Base-by-base conservation (phyloP, 2,888 invertebrate genomes). In the Electrophaes corylata region DNA sequence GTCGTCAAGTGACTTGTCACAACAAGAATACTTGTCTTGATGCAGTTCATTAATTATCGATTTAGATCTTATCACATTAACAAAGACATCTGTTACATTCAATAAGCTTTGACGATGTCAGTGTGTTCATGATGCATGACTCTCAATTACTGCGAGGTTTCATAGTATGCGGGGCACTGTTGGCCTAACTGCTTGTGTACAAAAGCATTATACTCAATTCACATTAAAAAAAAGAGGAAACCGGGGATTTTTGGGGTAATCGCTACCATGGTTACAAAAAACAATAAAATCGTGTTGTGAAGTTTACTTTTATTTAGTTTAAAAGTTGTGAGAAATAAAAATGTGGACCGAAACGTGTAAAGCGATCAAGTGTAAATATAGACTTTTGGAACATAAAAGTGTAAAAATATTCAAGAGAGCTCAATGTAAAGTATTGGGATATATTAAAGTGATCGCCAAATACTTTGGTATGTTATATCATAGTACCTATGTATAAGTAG, bases 381-480 rank as follows among this genome's bases (percentile, higher is more conserved):
- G 72, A 54, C 60, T 70, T 57, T 67, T 81, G 40, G 70, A 73
- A 57, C 58, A 67, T n/a, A 71, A 64, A 20, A 65, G 63, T 56
- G 64, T 65, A n/a, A 69, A 66, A 50, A 62, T 73, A 48, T 67
- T 62, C 51, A 70, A 69, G 66, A 55, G 64, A 47, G 63, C 73
- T 11, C 73, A 76, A 67, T 69, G 72, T 54, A 81, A 68, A 60
- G 54, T 76, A 49, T 60, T 80, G 58, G 70, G 69, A 48, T 78
- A 66, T 57, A 62, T 78, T 14, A 79, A 74, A 68, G 60, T 70
- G 57, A 60, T 82, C 50, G 52, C 79, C 43, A 71, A 82, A 14
- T 86, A 77, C 74, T 84, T 88, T 62, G 88, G 89, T 90, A 86
- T 72, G 87, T 79, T 66, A 51, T 45, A 23, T 41, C 0, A 41